Evolutionary conservation across 2,113 vertebrate genomes (phyloP).

Genomic region (Galeopterus variegatus): DNA sequence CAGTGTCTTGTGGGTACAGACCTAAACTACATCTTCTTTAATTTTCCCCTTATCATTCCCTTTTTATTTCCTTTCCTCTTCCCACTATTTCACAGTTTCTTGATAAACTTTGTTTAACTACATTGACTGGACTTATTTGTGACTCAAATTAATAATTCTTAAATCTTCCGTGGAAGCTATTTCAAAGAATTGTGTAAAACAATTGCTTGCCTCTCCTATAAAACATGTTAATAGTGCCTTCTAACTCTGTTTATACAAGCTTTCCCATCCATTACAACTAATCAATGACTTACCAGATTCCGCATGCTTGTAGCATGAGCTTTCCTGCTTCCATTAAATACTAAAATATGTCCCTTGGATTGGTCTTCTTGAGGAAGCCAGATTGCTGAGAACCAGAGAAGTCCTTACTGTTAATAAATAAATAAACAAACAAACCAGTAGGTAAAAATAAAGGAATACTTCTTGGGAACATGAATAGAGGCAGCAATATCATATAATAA

Average conservation of each 20-base stretch:
- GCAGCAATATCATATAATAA: background rate
- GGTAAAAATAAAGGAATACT: background rate
- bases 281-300: conserved; percentile 66
- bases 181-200: conserved; percentile 65
- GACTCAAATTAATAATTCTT: conserved; percentile 62
- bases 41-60: background rate
- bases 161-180: conserved; percentile 15
- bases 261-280: conserved; percentile 71
- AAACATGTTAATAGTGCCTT: conserved; percentile 70
- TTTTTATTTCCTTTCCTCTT: background rate
- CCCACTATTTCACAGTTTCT: background rate
- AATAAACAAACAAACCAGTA: conserved; percentile 28
- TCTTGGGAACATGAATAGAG: background rate
- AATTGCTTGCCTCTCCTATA: conserved; percentile 41
- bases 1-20: background rate
- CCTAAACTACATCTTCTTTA: background rate
- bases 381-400: conserved; percentile 56
- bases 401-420: background rate
- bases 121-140: conserved; percentile 63
- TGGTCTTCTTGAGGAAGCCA: background rate
- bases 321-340: conserved; percentile 66
- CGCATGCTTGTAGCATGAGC: background rate
- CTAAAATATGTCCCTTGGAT: conserved; percentile 65
- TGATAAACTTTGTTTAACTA: conserved; percentile 45
- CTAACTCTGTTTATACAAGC: conserved; percentile 71